phyloP scores from a whole-genome alignment of 1,140 invertebrate genomes.

The Meteorus sp. region DNA sequence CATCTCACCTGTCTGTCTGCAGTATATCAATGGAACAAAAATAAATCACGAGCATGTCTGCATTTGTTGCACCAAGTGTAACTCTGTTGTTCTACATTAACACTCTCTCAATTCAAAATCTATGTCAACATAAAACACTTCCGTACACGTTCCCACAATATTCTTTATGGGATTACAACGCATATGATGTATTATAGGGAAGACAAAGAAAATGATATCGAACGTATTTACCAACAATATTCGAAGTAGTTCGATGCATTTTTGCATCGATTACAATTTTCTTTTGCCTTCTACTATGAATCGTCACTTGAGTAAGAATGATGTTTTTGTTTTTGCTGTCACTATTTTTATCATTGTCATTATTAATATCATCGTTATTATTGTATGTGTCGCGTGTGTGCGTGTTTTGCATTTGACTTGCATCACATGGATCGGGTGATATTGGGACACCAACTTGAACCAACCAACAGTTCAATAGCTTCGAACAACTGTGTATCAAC shows the following conservation, averaged over 20 bases:
- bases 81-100: neutral
- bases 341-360: neutral
- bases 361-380: neutral
- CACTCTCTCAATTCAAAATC: conserved; percentile 2
- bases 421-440: neutral
- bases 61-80: conserved; percentile 11
- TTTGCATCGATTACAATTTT: too few relatives aligned
- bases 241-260: too few relatives aligned
- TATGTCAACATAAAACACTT: conserved; percentile 1
- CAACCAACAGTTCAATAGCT: conserved; percentile 79
- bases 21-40: conserved; percentile 2
- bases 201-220: too few relatives aligned
- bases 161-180: too few relatives aligned
- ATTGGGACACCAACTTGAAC: neutral
- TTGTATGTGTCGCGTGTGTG: neutral
- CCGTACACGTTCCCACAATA: too few relatives aligned
- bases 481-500: conserved; percentile 97
- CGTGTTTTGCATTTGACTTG: conserved; percentile 4
- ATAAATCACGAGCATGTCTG: conserved; percentile 14
- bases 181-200: too few relatives aligned
- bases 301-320: too few relatives aligned
- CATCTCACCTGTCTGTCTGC: neutral
- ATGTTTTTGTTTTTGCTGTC: too few relatives aligned
- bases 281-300: too few relatives aligned
- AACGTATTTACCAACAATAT: too few relatives aligned